Percentiles rank a stretch among this genome's conserved stretches.
Conservation (phyloP, 1,140 invertebrate species). For the Hetaerina americana region DNA sequence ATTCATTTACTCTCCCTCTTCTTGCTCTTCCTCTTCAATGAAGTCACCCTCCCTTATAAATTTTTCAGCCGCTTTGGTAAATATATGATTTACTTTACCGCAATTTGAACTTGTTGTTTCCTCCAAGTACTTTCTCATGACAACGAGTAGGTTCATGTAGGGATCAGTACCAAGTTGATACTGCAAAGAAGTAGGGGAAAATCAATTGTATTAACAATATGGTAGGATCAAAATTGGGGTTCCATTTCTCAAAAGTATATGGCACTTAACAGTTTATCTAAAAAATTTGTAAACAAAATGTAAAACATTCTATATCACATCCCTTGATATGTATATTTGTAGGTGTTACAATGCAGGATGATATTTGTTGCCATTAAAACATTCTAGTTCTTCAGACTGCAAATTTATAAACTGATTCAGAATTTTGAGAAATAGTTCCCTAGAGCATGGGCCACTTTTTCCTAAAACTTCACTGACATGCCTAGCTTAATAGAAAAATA, state of each 20-base stretch:
- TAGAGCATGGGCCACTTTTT: too few relatives aligned
- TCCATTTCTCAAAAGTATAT: not conserved
- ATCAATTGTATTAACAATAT: not conserved
- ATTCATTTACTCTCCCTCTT: not conserved
- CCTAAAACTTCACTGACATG: too few relatives aligned
- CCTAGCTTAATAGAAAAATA: too few relatives aligned
- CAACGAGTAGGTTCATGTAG: slow-evolving; percentile 29
- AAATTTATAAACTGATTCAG: too few relatives aligned
- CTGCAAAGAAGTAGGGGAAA: slow-evolving; percentile 26
- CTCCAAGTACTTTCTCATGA: slow-evolving; percentile 31
- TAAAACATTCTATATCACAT: too few relatives aligned
- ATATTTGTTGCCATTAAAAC: too few relatives aligned
- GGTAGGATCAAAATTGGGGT: not conserved
- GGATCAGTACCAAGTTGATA: slow-evolving; percentile 33
- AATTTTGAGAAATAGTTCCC: too few relatives aligned
- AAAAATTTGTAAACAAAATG: not conserved
- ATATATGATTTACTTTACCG: slow-evolving; percentile 33
- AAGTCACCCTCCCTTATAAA: slow-evolving; percentile 24
- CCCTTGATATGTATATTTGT: too few relatives aligned
- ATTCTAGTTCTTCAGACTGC: too few relatives aligned
- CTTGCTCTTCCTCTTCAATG: not conserved
- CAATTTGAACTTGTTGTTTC: slow-evolving; percentile 30
- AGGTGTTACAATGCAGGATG: too few relatives aligned
- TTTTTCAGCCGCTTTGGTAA: slow-evolving; percentile 30
- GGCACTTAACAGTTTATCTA: not conserved